Evolutionary conservation across 2,888 invertebrate genomes (phyloP).

Genomic region (Pecten maximus): DNA sequence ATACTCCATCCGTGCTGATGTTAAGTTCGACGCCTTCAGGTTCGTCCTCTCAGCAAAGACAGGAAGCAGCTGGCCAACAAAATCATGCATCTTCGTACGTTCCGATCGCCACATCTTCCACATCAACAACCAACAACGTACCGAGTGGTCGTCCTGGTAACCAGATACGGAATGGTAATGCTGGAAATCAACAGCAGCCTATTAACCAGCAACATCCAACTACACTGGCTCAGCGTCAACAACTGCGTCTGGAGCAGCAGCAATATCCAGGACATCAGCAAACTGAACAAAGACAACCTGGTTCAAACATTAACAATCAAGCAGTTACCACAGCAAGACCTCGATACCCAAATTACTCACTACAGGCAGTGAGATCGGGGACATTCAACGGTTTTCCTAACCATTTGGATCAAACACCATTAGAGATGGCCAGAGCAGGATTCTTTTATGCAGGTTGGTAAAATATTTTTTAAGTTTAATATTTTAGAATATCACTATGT

Average conservation of each 20-base stretch:
- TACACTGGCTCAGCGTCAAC: background rate
- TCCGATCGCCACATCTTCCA: background rate
- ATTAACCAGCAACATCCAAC: background rate
- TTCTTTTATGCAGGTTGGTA: constrained; percentile 22
- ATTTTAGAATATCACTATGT: no score
- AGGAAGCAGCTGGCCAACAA: background rate
- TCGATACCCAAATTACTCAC: background rate
- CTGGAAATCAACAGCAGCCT: background rate
- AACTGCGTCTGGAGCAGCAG: background rate
- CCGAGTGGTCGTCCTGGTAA: background rate
- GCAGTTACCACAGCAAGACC: background rate
- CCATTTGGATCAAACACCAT: background rate
- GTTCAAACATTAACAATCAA: background rate
- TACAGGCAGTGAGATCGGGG: background rate
- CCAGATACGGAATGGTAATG: background rate
- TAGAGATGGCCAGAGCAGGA: background rate
- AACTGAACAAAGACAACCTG: background rate
- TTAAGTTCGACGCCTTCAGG: background rate
- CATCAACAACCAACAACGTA: background rate
- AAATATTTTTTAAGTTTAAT: background rate
- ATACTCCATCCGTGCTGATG: background rate
- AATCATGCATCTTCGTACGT: background rate
- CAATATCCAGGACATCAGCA: background rate
- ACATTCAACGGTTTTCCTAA: background rate
- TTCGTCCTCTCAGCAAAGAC: background rate